A percentile compares a stretch with the other conserved stretches of the same genome.
These are phyloP conservation scores for Aphaenogaster rudis DNA, from an alignment of 1,140 invertebrate genomes.

Conservation along the genomic window DNA sequence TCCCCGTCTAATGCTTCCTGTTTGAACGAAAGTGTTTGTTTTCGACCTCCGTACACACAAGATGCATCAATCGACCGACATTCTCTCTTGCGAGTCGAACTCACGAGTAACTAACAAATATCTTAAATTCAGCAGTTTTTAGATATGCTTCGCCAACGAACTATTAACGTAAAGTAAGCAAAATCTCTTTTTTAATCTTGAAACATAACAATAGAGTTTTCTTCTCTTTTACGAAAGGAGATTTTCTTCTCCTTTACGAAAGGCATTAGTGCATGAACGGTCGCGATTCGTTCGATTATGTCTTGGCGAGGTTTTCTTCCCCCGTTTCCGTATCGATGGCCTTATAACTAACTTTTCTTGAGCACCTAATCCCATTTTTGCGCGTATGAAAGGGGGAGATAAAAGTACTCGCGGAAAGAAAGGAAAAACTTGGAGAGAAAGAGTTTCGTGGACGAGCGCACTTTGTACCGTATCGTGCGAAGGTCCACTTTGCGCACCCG, in stretches of 20 bases:
- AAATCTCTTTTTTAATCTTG: neutral
- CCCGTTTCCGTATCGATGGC: constrained; percentile 24
- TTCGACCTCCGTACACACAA: constrained; percentile 3
- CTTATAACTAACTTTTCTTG: constrained; percentile 76
- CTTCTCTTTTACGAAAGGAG: neutral
- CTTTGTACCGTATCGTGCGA: constrained; percentile 70
- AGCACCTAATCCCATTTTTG: constrained; percentile 81
- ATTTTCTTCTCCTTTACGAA: neutral
- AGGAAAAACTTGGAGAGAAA: constrained; percentile 61
- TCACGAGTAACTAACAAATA: neutral
- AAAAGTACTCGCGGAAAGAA: constrained; percentile 73
- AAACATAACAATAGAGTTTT: neutral
- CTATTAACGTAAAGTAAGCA: neutral
- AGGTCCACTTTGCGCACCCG: constrained; percentile 61
- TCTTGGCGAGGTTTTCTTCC: constrained; percentile 15
- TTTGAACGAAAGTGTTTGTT: constrained; percentile 16
- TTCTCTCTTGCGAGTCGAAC: neutral
- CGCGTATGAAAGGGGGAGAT: constrained; percentile 67
- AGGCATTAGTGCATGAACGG: constrained; percentile 4
- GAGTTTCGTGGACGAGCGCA: constrained; percentile 66
- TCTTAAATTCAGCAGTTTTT: neutral
- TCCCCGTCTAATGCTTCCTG: neutral
- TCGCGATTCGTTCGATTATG: constrained; percentile 26
- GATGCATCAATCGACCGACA: constrained; percentile 6
- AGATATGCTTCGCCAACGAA: neutral